Evolutionary conservation across 2,113 vertebrate genomes (phyloP), one percentile per base, ranked within the genome.

Genomic region (Menura novaehollandiae): DNA sequence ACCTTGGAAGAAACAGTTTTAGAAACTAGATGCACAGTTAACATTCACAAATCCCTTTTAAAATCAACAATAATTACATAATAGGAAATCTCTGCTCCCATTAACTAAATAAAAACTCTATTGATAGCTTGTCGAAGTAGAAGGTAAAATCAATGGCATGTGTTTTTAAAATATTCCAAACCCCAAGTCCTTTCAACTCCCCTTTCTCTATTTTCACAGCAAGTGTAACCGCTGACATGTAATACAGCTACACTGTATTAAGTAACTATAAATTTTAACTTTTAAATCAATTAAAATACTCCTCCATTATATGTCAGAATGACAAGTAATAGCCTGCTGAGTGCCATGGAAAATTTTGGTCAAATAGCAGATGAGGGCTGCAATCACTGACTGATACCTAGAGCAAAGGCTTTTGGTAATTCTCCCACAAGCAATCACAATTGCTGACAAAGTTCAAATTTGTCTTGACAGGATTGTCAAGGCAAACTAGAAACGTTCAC

Each of bases 341-440:
- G 76, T 97, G 95, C 91, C 94, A 97, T 67, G 78, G 94, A 97
- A 96, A 95, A 97, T 97, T 97, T 94, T 96, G 97, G 97, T 97
- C 97, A 97, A 96, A 93, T 66, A 96, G 94, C 86, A 97, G 92
- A 97, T 82, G 95, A 96, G 73, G 92, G 93, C 76, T 96, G 94
- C 97, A 96, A 96, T 97, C 95, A 93, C 89, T 95, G 95, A 90
- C 95, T 97, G 96, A 97, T 95, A 97, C 91, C 88, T 92, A 96
- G 93, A 97, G 95, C 94, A 93, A 95, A 79, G 76, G 68, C 73
- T 94, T 93, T 73, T 85, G 63, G 85, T 91, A 87, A 93, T 78
- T 78, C 80, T 95, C 91, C 89, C 91, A 92, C 58, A 95, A 94
- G 88, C 92, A 93, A 96, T 68, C 71, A 75, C 85, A 96, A 94